Base-by-base conservation (phyloP, 2,888 invertebrate genomes). In the Elysia crispata region DNA sequence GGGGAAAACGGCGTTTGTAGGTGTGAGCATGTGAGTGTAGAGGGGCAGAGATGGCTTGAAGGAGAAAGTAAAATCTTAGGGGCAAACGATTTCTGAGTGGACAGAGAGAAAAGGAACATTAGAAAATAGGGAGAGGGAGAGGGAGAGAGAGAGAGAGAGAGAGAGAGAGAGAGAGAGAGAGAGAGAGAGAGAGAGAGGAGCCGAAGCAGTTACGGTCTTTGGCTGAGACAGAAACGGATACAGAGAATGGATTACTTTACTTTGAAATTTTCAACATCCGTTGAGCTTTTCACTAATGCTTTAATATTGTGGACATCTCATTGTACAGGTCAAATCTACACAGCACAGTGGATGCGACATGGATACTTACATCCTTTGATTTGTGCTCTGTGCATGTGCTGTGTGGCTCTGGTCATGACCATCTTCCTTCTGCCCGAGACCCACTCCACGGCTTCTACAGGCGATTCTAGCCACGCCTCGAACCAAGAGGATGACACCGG, bases 91-190 rank as follows among this genome's bases (percentile, higher is more conserved):
- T n/a, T n/a, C n/a, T n/a, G n/a, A n/a, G n/a, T n/a, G n/a, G n/a
- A n/a, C n/a, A n/a, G n/a, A n/a, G n/a, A n/a, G n/a, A n/a, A n/a
- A n/a, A n/a, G n/a, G n/a, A n/a, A n/a, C n/a, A n/a, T n/a, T n/a
- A n/a, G n/a, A n/a, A 41, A 11, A 41, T 3, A 41, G 41, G 3
- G 23, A 60, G 23, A 60, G n/a, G 33, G 70, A 33, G 6, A 70
- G 70, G 33, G 41, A 70, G 70, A 70, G 41, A 70, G 70, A 70
- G 6, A 8, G 70, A 70, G 6, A 31, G 70, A 70, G 41, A 70
- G 41, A 70, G 70, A 70, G 8, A 70, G 70, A 70, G n/a, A 70
- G 70, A 73, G 23, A 73, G 73, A 49, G 18, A 54, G 73, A 54
- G 8, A 73, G 73, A 11, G 1, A 73, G 57, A 73, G 25, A 73